A percentile compares a stretch with the other conserved stretches of the same genome.
phyloP scores from a whole-genome alignment of 1,140 invertebrate species.

The Tribolium madens region DNA sequence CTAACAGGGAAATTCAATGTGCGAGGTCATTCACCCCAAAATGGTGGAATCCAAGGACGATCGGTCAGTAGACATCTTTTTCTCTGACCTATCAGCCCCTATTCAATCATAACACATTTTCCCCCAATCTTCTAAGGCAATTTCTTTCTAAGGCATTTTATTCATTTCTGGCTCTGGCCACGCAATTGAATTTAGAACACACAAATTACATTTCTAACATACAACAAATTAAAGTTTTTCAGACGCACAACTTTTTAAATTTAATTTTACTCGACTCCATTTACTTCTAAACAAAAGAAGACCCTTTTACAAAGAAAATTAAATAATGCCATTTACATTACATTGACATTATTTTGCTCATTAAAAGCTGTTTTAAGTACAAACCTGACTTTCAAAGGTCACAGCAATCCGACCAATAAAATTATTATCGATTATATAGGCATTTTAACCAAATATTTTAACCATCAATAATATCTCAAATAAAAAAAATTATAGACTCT shows the following conservation, averaged over 20 bases:
- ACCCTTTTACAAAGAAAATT: not conserved
- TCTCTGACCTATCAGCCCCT: slow-evolving; percentile 16
- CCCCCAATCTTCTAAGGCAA: not conserved
- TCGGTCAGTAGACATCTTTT: slow-evolving; percentile 3
- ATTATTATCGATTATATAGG: not conserved
- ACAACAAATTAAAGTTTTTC: not conserved
- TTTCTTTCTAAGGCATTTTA: not conserved
- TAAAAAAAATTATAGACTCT: too few relatives aligned
- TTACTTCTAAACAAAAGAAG: not conserved
- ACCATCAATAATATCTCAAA: too few relatives aligned
- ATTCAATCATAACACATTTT: not conserved
- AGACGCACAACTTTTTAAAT: not conserved
- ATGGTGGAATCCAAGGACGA: slow-evolving; percentile 2
- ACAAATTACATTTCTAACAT: not conserved
- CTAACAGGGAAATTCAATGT: not conserved
- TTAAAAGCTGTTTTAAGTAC: not conserved
- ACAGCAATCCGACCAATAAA: not conserved
- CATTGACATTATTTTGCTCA: not conserved
- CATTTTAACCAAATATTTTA: too few relatives aligned
- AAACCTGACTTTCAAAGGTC: not conserved
- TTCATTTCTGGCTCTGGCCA: not conserved
- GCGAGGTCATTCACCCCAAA: slow-evolving; percentile 15
- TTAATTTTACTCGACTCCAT: not conserved
- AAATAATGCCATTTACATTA: not conserved
- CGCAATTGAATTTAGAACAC: not conserved